phyloP scores from a whole-genome alignment of 2,113 vertebrate genomes.

The Nibea coibor region DNA sequence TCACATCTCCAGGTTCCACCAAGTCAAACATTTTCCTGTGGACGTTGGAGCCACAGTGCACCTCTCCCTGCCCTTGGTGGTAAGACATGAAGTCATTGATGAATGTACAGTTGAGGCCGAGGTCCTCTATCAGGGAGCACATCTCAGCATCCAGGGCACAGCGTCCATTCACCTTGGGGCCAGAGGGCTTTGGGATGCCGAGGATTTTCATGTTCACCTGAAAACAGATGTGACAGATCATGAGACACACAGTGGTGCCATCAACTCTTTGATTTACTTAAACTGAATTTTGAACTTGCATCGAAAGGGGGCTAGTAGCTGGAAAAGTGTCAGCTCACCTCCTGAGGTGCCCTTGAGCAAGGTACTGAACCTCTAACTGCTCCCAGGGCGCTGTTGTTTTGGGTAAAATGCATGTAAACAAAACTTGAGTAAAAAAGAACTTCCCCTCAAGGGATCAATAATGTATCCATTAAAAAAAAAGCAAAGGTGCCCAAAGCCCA shows the following conservation, averaged over 20 bases:
- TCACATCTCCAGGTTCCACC: constrained; percentile 90
- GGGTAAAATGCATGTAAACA: too few relatives aligned
- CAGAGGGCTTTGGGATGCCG: constrained; percentile 94
- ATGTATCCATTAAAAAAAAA: too few relatives aligned
- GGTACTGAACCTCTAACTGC: too few relatives aligned
- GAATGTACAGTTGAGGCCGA: constrained; percentile 90
- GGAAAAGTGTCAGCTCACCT: too few relatives aligned
- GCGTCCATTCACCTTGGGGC: constrained; percentile 84
- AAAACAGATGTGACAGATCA: too few relatives aligned
- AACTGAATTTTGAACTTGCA: background rate
- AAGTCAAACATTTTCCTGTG: constrained; percentile 86
- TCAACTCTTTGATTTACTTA: background rate
- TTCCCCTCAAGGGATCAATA: too few relatives aligned
- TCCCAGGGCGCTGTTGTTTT: too few relatives aligned
- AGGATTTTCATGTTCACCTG: constrained; percentile 94
- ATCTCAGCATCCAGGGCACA: constrained; percentile 88
- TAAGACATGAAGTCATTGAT: constrained; percentile 91
- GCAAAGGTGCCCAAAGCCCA: too few relatives aligned
- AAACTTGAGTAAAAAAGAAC: too few relatives aligned
- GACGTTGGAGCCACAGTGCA: constrained; percentile 92
- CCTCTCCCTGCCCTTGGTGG: constrained; percentile 90
- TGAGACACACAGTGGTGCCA: background rate
- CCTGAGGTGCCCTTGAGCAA: too few relatives aligned
- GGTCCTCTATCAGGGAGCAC: constrained; percentile 85
- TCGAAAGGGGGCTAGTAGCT: too few relatives aligned